Evolutionary conservation across 2,113 vertebrate species (phyloP).

Genomic region (Anser cygnoides): DNA sequence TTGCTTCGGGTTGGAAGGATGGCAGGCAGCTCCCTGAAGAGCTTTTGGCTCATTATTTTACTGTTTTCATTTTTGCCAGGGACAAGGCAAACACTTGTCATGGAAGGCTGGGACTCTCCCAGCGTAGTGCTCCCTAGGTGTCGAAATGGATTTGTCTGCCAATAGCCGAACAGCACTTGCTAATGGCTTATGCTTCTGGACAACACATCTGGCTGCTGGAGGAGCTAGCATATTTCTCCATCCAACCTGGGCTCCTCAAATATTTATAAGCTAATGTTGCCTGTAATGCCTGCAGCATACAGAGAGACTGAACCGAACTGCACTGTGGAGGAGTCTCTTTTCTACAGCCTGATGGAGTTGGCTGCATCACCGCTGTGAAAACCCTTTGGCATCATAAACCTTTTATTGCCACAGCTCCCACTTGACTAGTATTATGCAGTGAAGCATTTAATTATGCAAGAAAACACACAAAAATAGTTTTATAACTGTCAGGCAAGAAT

Average conservation of each 20-base stretch:
- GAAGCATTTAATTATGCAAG: constrained; percentile 55
- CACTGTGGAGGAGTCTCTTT: constrained; percentile 7
- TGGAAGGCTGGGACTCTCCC: neutral
- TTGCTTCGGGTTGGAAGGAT: neutral
- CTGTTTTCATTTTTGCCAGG: constrained; percentile 33
- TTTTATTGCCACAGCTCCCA: constrained; percentile 38
- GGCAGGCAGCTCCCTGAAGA: neutral
- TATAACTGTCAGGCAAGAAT: neutral
- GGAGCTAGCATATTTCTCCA: constrained; percentile 11
- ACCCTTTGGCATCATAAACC: constrained; percentile 32
- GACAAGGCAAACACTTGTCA: constrained; percentile 15
- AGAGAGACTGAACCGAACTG: neutral
- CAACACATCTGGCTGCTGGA: constrained; percentile 43
- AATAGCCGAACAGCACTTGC: neutral
- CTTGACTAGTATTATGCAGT: neutral
- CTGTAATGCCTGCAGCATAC: neutral
- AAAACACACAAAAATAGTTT: constrained; percentile 15
- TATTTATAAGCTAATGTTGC: constrained; percentile 56
- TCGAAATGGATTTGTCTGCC: neutral
- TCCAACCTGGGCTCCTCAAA: constrained; percentile 32
- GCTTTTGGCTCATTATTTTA: constrained; percentile 30
- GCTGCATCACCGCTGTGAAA: constrained; percentile 8
- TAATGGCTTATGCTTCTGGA: constrained; percentile 29
- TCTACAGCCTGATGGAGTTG: constrained; percentile 30
- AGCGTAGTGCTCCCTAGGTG: neutral